Percentiles rank a stretch among this genome's conserved stretches.
Conservation (phyloP, 2,888 invertebrate genomes). For the Pseudococcus viburni region DNA sequence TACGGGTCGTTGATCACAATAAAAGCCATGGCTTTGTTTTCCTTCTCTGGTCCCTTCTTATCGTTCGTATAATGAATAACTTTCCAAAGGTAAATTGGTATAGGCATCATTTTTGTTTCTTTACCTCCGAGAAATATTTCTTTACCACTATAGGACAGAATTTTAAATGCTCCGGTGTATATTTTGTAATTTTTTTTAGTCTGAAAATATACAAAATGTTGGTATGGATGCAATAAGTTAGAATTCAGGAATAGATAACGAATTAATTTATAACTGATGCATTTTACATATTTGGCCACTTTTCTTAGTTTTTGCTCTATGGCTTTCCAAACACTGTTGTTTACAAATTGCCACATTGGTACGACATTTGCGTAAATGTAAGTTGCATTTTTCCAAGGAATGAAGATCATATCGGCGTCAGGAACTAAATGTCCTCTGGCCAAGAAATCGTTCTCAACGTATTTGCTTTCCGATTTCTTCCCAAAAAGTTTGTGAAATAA, state of each 20-base stretch:
- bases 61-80: not conserved
- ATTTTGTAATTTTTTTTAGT: not conserved
- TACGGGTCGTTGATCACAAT: not conserved
- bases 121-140: not conserved
- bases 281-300: not conserved
- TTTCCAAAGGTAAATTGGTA: constrained; percentile 18
- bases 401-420: constrained; percentile 31
- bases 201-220: not conserved
- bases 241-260: too few species aligned
- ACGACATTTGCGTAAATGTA: not conserved
- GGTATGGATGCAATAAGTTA: not conserved
- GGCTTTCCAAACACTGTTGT: not conserved
- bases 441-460: not conserved
- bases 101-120: not conserved
- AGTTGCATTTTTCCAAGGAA: constrained; percentile 23
- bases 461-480: not conserved
- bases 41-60: not conserved
- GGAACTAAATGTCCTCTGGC: constrained; percentile 24
- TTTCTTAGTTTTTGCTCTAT: not conserved
- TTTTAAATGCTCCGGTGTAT: not conserved
- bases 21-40: not conserved
- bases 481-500: not conserved
- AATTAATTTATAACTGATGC: not conserved
- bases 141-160: not conserved
- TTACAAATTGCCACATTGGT: constrained; percentile 24